phyloP scores from a whole-genome alignment of 1,140 invertebrate genomes.

The Zeugodacus cucurbitae region DNA sequence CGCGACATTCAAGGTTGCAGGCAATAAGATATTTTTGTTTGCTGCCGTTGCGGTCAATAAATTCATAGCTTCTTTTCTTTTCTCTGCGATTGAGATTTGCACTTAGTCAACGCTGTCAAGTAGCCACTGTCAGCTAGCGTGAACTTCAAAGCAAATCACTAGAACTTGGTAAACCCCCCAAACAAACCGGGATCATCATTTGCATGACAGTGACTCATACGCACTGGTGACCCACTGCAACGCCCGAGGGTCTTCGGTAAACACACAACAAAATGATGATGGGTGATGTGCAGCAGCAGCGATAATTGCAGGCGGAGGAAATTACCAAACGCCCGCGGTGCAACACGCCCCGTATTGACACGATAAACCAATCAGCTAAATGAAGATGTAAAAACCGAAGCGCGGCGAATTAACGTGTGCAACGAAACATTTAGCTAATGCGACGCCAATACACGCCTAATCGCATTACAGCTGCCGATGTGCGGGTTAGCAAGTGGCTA shows the following conservation, averaged over 20 bases:
- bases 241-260: background rate
- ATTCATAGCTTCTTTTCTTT: background rate
- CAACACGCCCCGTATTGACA: slow-evolving; percentile 58
- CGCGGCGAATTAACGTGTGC: background rate
- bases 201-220: background rate
- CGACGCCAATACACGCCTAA: background rate
- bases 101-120: background rate
- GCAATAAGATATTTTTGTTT: background rate
- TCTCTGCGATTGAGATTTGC: background rate
- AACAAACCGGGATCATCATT: too few relatives aligned
- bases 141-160: background rate
- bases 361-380: slow-evolving; percentile 60
- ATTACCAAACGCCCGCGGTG: slow-evolving; percentile 55
- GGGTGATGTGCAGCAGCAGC: too few relatives aligned
- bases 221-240: background rate
- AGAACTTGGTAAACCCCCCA: background rate
- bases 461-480: background rate
- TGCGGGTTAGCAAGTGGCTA: background rate
- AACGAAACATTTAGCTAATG: background rate
- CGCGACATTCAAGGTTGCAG: background rate
- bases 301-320: background rate
- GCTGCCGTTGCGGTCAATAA: background rate
- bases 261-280: background rate
- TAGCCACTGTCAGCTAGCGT: background rate
- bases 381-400: background rate